These are phyloP conservation scores for Drosophila kepulauana DNA, from an alignment of 1,140 invertebrate genomes.

Conservation along the genomic window DNA sequence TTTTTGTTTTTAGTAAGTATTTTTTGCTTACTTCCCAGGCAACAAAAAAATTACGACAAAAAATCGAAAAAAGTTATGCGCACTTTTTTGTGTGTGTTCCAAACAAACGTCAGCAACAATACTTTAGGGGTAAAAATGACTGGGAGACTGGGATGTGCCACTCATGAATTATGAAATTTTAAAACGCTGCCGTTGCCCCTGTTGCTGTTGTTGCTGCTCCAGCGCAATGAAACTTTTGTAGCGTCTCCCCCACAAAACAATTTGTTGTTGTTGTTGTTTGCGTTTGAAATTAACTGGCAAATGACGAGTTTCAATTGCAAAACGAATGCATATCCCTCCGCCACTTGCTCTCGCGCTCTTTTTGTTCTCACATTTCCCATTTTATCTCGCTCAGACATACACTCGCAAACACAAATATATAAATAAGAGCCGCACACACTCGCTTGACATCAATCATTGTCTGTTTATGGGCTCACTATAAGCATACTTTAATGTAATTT, in stretches of 20 bases:
- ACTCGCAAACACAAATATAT: neutral
- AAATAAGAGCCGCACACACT: constrained; percentile 21
- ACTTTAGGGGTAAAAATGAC: constrained; percentile 36
- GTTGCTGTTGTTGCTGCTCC: constrained; percentile 5
- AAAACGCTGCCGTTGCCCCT: constrained; percentile 40
- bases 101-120: constrained; percentile 73
- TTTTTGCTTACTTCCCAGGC: constrained; percentile 24
- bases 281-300: constrained; percentile 75
- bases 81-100: constrained; percentile 43
- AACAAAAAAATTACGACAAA: neutral
- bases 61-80: constrained; percentile 30
- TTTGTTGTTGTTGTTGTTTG: constrained; percentile 45
- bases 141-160: neutral
- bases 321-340: constrained; percentile 20
- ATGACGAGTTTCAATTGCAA: constrained; percentile 72
- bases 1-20: neutral
- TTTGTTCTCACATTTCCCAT: constrained; percentile 5
- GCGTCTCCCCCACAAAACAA: neutral
- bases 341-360: neutral
- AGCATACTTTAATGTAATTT: constrained; percentile 8
- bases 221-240: constrained; percentile 65
- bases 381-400: neutral
- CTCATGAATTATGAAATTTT: constrained; percentile 80
- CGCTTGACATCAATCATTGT: constrained; percentile 64
- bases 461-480: constrained; percentile 43